Base-by-base conservation (phyloP, 2,797 vertebrate genomes). In the Caiman crocodilus region DNA sequence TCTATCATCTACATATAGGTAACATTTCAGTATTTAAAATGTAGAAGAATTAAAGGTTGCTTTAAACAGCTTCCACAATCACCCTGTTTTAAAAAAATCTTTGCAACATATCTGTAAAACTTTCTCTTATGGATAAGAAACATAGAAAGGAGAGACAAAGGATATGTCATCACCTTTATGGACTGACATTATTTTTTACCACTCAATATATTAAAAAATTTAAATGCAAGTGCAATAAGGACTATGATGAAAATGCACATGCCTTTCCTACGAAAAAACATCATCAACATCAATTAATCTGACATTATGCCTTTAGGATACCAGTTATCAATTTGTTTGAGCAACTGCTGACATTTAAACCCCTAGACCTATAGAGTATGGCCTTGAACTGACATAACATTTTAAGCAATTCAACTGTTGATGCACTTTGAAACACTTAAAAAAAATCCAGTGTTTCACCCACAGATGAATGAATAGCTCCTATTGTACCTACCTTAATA, bases 271-370 rank as follows among this genome's bases (percentile, higher is more conserved):
- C 86, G n/a, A n/a, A 96, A 96, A 96, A 95, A 56, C 67, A 0
- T 94, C 90, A 83, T 89, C 88, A 95, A 95, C 89, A 92, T 77
- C 83, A 96, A 92, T 88, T 82, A 85, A 93, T 94, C 91, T 95
- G 91, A 95, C 96, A 97, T 95, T 93, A 96, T 94, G 92, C 90
- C 95, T 89, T 89, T 93, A 85, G 79, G 86, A 91, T 95, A 95
- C 90, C 87, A 96, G 93, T 96, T 95, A 95, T 79, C 86, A 96
- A 96, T 96, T 93, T 96, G 95, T 92, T 95, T 94, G 85, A 96
- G 86, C 74, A 96, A 94, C 96, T 91, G 84, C 92, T 91, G 81
- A 96, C 96, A 86, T 96, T 97, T 90, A 96, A 97, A 88, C 90
- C 93, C 90, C 93, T 96, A 75, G 71, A 94, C 88, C 87, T 84